Conservation (phyloP, 1,140 invertebrate species). For the Lycorma delicatula region DNA sequence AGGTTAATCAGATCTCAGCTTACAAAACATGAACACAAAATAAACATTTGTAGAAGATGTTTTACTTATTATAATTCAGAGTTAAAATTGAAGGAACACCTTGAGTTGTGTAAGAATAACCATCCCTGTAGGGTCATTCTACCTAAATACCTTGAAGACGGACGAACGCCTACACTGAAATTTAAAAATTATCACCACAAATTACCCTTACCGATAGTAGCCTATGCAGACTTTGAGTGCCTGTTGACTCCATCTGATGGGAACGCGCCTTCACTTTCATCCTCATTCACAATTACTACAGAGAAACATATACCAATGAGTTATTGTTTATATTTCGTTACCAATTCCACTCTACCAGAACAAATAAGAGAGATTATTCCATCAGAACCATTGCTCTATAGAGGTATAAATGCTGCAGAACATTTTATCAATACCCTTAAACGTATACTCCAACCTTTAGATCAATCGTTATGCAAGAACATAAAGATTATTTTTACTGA, state of each 20-base stretch:
- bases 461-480: not conserved
- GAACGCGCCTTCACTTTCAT: not conserved
- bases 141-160: not conserved
- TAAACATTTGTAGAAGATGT: conserved; percentile 10
- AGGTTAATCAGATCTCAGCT: conserved; percentile 1
- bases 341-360: not conserved
- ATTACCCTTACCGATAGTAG: conserved; percentile 5
- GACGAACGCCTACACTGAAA: not conserved
- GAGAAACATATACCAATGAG: conserved; percentile 11
- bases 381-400: conserved; percentile 9
- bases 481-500: not conserved
- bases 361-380: conserved; percentile 3
- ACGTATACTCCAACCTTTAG: not conserved
- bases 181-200: conserved; percentile 11
- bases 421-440: conserved; percentile 6
- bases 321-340: conserved; percentile 8
- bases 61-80: conserved; percentile 6
- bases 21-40: not conserved
- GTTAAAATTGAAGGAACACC: not conserved
- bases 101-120: conserved; percentile 1
- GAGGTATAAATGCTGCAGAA: conserved; percentile 1
- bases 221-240: conserved; percentile 12
- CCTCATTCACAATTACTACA: not conserved
- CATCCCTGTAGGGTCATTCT: not conserved
- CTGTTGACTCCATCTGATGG: not conserved